Evolutionary conservation across 2,113 vertebrate species (phyloP), one percentile per base, ranked within the genome.

Genomic region (Microcebus ravelobensis): DNA sequence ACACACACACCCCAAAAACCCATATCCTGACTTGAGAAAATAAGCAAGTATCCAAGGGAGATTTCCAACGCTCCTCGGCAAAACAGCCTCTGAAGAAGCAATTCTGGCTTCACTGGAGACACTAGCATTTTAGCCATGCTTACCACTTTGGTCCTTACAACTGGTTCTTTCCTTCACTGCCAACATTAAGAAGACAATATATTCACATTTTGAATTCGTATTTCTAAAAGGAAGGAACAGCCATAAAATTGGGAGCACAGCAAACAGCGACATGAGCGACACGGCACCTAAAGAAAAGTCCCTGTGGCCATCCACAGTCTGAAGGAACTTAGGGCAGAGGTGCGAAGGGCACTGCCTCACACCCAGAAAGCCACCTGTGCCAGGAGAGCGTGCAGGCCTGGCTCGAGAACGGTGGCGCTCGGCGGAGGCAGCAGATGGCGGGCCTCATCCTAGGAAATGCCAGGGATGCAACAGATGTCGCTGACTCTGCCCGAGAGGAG

Each of bases 321-420:
- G 9, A 13, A 88, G 39, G 65, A 34, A 57, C 27, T 77, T 3
- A 61, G 36, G 39, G 61, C 1, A 48, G 8, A 31, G 14, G n/a
- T 25, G 39, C 48, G n/a, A 87, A 88, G 23, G 45, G 50, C 20
- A 70, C 48, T 55, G 50, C 52, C 52, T 55, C 52, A 55, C 17
- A 55, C 17, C 18, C 52, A 55, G 52, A 55, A 55, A 55, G 15
- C 17, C 17, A 55, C 52, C 17, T 55, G 17, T 5, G 17, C 52
- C 17, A 55, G 52, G 52, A 17, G 17, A 55, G 18, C 15, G 18
- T 55, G 52, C 98, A 99, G 99, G 99, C 99, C 96, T 99, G 99
- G 99, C 99, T 99, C 98, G 99, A 99, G 98, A 99, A 99, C 98
- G 99, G 99, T 96, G 98, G 99, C 67, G 99, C 99, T 4, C 99